Conservation (phyloP, 2,113 vertebrate genomes). For the Rallus limicola region DNA sequence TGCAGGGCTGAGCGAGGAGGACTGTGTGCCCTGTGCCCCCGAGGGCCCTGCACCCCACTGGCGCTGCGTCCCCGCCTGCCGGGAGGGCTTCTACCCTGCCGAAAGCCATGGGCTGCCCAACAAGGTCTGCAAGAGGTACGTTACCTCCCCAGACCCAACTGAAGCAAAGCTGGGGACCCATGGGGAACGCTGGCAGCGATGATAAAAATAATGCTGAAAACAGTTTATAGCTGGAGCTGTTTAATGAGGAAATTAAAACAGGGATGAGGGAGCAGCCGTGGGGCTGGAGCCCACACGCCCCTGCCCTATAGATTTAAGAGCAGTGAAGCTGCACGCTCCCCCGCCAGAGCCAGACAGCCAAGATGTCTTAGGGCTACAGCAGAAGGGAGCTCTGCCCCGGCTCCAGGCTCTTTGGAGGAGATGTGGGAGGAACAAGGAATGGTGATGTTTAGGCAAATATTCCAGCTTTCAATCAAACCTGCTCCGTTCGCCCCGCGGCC, state of each 20-base stretch:
- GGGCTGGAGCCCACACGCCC: not conserved
- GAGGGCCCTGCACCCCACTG: slow-evolving; percentile 82
- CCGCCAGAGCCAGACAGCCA: not conserved
- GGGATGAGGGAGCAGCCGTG: not conserved
- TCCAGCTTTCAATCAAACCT: slow-evolving; percentile 4
- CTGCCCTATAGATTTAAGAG: not conserved
- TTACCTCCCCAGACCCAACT: rapidly evolving
- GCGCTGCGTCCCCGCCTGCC: slow-evolving; percentile 83
- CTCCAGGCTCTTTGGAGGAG: not conserved
- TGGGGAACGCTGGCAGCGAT: not conserved
- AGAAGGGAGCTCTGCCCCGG: not conserved
- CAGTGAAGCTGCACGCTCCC: not conserved
- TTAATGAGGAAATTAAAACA: not conserved
- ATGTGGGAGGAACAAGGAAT: slow-evolving; percentile 25
- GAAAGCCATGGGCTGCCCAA: slow-evolving; percentile 79
- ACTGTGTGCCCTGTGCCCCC: slow-evolving; percentile 82
- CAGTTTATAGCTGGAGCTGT: not conserved
- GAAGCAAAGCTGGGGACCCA: rapidly evolving
- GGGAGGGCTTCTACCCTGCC: slow-evolving; percentile 81
- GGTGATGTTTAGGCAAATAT: slow-evolving; percentile 13
- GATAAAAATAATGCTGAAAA: not conserved
- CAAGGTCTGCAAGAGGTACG: slow-evolving; percentile 86
- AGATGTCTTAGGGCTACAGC: not conserved
- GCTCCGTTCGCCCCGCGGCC: rapidly evolving
- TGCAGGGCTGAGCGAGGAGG: slow-evolving; percentile 79